These are phyloP conservation scores for Byasa hedistus DNA, from an alignment of 2,888 invertebrate genomes.

Conservation along the genomic window DNA sequence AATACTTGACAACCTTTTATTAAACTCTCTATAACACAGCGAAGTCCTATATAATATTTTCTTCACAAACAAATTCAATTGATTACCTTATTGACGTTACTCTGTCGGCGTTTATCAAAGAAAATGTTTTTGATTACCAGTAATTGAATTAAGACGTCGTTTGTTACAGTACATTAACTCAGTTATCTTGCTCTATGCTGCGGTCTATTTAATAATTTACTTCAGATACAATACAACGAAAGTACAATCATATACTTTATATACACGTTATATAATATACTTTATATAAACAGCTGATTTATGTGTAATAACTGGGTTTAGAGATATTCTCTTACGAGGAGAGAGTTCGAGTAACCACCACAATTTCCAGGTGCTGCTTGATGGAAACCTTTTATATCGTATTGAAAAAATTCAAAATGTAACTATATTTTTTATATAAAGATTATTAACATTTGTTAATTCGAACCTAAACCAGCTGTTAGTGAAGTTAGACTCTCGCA, in stretches of 20 bases:
- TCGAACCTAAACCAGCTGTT: neutral
- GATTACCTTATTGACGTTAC: neutral
- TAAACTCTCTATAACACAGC: no score
- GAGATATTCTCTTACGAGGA: no score
- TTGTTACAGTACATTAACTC: neutral
- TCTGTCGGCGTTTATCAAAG: neutral
- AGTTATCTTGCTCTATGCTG: constrained; percentile 1
- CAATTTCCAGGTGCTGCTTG: no score
- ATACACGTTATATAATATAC: no score
- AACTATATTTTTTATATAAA: neutral
- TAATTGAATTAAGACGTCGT: constrained; percentile 2
- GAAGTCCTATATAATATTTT: neutral
- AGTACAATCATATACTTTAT: no score
- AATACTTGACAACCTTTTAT: no score
- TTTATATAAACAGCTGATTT: neutral
- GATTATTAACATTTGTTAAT: neutral
- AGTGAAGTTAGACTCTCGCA: neutral
- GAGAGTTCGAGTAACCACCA: no score
- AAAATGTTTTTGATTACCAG: neutral
- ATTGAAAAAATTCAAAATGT: neutral
- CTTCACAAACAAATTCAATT: neutral
- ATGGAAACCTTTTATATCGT: no score
- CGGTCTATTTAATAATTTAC: neutral
- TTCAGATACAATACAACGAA: neutral
- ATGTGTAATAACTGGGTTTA: neutral